phyloP scores from a whole-genome alignment of 1,140 invertebrate species.

The Pseudomyrmex gracilis region DNA sequence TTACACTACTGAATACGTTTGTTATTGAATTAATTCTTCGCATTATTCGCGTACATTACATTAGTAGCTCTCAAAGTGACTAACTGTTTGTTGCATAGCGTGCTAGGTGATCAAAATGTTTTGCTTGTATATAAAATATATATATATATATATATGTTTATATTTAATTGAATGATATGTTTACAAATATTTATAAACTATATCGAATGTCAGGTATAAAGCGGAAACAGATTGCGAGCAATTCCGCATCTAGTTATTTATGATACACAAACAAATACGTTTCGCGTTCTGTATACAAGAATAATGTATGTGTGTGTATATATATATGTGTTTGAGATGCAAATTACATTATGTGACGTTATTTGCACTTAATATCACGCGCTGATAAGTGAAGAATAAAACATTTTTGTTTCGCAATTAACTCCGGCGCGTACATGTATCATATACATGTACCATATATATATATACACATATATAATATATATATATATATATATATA shows the following conservation, averaged over 20 bases:
- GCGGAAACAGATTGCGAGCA: neutral
- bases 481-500: neutral
- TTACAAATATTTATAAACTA: constrained; percentile 7
- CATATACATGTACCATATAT: neutral
- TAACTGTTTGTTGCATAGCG: no score
- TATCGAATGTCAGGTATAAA: neutral
- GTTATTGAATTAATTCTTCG: neutral
- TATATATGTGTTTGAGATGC: no score
- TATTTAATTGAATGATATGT: constrained; percentile 11
- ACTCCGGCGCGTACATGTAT: no score
- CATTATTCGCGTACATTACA: neutral
- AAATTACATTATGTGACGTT: no score
- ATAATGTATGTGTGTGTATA: neutral
- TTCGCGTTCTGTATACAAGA: no score
- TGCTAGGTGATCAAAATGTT: no score
- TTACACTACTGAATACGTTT: neutral
- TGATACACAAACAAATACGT: neutral
- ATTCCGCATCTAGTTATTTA: constrained; percentile 18
- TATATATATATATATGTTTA: no score
- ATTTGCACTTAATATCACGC: neutral
- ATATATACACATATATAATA: no score
- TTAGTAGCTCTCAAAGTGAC: no score
- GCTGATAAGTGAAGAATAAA: constrained; percentile 26
- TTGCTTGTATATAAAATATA: no score
- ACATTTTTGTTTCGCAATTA: constrained; percentile 5